Evolutionary conservation across 2,797 vertebrate species (phyloP), one percentile per base, ranked within the genome.

Genomic region (Rhinophrynus dorsalis): DNA sequence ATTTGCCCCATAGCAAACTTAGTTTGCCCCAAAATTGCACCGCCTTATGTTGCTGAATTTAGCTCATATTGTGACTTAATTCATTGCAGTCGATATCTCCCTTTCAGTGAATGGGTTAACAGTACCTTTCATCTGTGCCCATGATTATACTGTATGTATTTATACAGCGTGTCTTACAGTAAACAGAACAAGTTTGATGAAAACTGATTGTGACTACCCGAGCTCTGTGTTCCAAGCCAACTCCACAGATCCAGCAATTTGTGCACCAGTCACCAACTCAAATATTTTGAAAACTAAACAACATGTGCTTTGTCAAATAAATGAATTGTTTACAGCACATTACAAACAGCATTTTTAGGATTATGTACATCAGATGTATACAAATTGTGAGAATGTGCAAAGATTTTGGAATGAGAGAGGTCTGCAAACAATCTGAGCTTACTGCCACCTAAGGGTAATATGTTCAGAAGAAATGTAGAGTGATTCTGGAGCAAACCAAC

Each of bases 361-460:
- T 55, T 56, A 67, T 57, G 23, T 17, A 32, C 35, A 47, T 68
- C 55, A 59, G 65, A 68, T 67, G 37, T 42, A 59, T 35, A 42
- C 56, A 59, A 29, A 44, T 40, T 20, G 37, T 44, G 24, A 30
- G 18, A 42, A 24, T 38, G 56, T 11, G 2, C 21, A 42, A 26
- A 3, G 5, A 44, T 17, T 15, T 38, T 27, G n/a, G n/a, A 27
- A 26, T 15, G 3, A 21, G 13, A 24, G 6, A 2, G 11, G 21
- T 17, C 37, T 44, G 37, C 24, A n/a, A 18, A n/a, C 38, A 44
- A 57, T 57, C 5, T n/a, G 5, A 40, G 11, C 26, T 20, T 35
- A 60, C n/a, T 27, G 20, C 38, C 57, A 60, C 9, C 57, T 60
- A 60, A 35, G 42, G 18, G 7, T 26, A 3, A 24, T 48, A 51